These are phyloP conservation scores for Bombus picipes DNA, from an alignment of 1,140 invertebrate genomes.

Conservation along the genomic window DNA sequence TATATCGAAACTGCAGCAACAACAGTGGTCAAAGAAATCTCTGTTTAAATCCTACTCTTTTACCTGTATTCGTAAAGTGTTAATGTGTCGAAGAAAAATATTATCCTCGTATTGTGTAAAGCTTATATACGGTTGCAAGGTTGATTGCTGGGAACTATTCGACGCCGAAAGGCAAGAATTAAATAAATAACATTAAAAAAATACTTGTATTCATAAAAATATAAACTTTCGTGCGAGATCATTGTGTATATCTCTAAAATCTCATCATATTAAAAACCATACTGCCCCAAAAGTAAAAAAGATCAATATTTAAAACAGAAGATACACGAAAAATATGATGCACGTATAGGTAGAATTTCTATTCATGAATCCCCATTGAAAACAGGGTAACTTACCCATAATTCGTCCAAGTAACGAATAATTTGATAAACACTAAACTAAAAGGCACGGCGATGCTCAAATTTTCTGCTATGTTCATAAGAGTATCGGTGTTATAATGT, in stretches of 20 bases:
- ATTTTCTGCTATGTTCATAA: slow-evolving; percentile 28
- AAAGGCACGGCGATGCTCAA: slow-evolving; percentile 32
- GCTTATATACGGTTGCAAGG: too few relatives aligned
- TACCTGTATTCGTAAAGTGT: too few relatives aligned
- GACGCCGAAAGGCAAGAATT: too few relatives aligned
- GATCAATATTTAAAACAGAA: not conserved
- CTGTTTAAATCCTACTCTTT: too few relatives aligned
- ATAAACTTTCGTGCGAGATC: too few relatives aligned
- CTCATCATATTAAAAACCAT: not conserved
- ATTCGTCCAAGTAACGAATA: not conserved
- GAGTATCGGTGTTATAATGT: not conserved
- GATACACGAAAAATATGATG: not conserved
- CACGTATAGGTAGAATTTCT: not conserved
- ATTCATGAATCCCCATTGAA: not conserved
- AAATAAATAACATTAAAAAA: too few relatives aligned
- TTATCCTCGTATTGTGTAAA: too few relatives aligned
- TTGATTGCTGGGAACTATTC: too few relatives aligned
- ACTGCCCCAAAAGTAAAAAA: not conserved
- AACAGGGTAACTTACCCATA: not conserved
- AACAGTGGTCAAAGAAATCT: too few relatives aligned
- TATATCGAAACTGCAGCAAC: too few relatives aligned
- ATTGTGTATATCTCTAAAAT: not conserved
- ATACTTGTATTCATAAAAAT: too few relatives aligned
- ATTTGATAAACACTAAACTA: slow-evolving; percentile 14
- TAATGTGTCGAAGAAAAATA: too few relatives aligned